Evolutionary conservation across 92 coral and sea anemone species (phyloP).

Genomic region (Epizoanthus fatuus): DNA sequence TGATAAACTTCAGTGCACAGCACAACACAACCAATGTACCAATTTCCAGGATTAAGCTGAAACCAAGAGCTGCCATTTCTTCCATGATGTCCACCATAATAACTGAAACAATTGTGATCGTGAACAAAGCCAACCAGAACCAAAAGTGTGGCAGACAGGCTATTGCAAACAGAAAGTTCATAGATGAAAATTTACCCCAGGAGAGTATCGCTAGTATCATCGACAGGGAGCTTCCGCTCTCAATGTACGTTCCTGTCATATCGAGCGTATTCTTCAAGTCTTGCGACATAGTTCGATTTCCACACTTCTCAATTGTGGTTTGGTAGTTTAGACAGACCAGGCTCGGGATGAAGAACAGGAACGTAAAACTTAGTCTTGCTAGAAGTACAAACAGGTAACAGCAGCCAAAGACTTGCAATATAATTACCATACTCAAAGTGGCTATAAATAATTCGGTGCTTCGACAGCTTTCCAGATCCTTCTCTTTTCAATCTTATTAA

Average conservation of each 20-base stretch:
- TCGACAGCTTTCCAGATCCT: no score
- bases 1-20: slow-evolving; percentile 76
- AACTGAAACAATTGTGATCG: slow-evolving; percentile 28
- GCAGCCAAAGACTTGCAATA: slow-evolving; percentile 13
- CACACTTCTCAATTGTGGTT: slow-evolving; percentile 73
- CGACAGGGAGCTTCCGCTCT: slow-evolving; percentile 50
- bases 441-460: no score
- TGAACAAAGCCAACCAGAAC: slow-evolving; percentile 65
- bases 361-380: slow-evolving; percentile 48
- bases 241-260: slow-evolving; percentile 69
- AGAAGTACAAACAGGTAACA: slow-evolving; percentile 39
- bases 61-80: slow-evolving; percentile 55
- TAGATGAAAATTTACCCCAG: slow-evolving; percentile 70
- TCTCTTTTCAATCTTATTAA: no score
- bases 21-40: slow-evolving; percentile 60
- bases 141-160: slow-evolving; percentile 69
- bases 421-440: background rate
- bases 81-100: slow-evolving; percentile 23
- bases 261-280: slow-evolving; percentile 52
- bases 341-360: slow-evolving; percentile 62
- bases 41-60: slow-evolving; percentile 58
- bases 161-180: slow-evolving; percentile 47
- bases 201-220: slow-evolving; percentile 42
- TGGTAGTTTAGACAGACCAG: slow-evolving; percentile 60
- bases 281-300: slow-evolving; percentile 64